A percentile compares a stretch with the other conserved stretches of the same genome.
These are phyloP conservation scores for Fragum whitleyi DNA, from an alignment of 2,888 invertebrate genomes.

Conservation along the genomic window DNA sequence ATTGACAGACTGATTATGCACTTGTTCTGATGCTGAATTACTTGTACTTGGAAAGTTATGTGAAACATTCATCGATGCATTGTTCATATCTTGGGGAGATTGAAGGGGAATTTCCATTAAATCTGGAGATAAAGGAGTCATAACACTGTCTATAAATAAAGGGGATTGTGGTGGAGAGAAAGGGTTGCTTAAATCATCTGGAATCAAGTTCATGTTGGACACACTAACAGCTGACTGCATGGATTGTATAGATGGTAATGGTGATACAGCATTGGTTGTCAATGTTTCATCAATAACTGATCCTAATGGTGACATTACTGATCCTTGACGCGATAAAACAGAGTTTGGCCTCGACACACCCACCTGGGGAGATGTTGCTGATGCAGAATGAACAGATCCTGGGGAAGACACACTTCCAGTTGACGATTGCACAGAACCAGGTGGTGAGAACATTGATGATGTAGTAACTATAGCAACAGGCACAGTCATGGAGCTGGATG, in stretches of 20 bases:
- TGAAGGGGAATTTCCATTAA: constrained; percentile 75
- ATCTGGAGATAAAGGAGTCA: constrained; percentile 80
- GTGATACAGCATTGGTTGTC: constrained; percentile 58
- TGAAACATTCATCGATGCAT: constrained; percentile 26
- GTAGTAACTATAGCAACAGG: constrained; percentile 37
- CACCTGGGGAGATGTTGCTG: constrained; percentile 43
- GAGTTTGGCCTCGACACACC: constrained; percentile 45
- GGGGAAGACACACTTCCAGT: constrained; percentile 43
- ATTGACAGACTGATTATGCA: constrained; percentile 20
- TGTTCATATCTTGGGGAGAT: constrained; percentile 67
- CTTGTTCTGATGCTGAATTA: constrained; percentile 32
- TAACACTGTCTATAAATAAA: constrained; percentile 65
- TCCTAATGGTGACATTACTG: constrained; percentile 60
- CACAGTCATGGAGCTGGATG: constrained; percentile 36
- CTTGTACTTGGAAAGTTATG: constrained; percentile 26
- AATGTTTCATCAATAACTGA: constrained; percentile 62
- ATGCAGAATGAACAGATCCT: constrained; percentile 43
- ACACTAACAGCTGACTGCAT: constrained; percentile 71
- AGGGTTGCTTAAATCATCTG: constrained; percentile 60
- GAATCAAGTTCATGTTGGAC: constrained; percentile 59
- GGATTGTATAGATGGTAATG: constrained; percentile 68
- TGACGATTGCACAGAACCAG: constrained; percentile 46
- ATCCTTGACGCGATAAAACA: constrained; percentile 50
- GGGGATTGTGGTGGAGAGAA: constrained; percentile 79
- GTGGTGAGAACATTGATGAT: constrained; percentile 33